Conservation (phyloP, 1,140 invertebrate genomes). For the Tetramorium simillimum region DNA sequence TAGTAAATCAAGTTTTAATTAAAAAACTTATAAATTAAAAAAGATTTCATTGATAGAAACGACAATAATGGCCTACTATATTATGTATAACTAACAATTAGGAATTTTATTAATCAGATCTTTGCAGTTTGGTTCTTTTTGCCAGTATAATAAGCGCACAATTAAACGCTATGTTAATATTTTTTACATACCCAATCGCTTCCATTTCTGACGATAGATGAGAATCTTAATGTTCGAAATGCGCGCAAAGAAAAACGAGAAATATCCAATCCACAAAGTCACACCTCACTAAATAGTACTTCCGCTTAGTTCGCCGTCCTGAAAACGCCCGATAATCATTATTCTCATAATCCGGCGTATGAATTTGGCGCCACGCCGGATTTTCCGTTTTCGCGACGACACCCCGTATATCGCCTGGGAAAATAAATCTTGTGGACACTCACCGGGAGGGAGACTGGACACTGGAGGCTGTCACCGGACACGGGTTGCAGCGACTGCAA, state of each 20-base stretch:
- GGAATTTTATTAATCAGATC: neutral
- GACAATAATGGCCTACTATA: neutral
- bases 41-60: neutral
- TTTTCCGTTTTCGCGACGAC: slow-evolving; percentile 72
- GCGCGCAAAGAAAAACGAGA: neutral
- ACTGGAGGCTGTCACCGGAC: slow-evolving; percentile 84
- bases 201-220: slow-evolving; percentile 8
- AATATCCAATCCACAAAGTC: slow-evolving; percentile 39
- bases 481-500: slow-evolving; percentile 83
- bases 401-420: slow-evolving; percentile 82
- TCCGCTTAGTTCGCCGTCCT: slow-evolving; percentile 1
- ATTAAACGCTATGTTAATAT: neutral
- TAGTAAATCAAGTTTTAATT: neutral
- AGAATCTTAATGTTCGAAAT: neutral
- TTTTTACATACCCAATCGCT: slow-evolving; percentile 36
- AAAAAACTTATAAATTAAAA: neutral
- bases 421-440: slow-evolving; percentile 85
- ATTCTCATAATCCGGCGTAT: neutral
- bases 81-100: neutral
- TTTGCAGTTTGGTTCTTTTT: neutral
- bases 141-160: neutral
- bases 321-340: slow-evolving; percentile 35
- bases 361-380: slow-evolving; percentile 41
- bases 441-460: slow-evolving; percentile 83
- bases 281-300: slow-evolving; percentile 41